These are phyloP conservation scores for Dyspetes luteomarginatus DNA, from an alignment of 2,888 invertebrate genomes.

Conservation along the genomic window DNA sequence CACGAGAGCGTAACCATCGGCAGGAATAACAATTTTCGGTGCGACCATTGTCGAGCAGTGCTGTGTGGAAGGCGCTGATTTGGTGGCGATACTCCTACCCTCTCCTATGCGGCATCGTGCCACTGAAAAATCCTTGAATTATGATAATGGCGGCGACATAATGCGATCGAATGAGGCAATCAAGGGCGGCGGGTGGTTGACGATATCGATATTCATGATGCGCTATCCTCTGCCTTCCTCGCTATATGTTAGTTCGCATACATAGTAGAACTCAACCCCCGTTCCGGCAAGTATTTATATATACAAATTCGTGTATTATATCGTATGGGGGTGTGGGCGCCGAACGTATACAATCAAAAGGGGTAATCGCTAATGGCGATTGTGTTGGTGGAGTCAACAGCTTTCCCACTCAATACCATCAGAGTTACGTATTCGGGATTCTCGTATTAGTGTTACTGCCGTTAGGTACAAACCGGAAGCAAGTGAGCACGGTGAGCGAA, in stretches of 20 bases:
- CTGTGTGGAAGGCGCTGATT: constrained; percentile 52
- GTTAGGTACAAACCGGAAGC: constrained; percentile 68
- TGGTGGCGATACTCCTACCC: constrained; percentile 65
- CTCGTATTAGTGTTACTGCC: constrained; percentile 81
- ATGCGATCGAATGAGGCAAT: constrained; percentile 83
- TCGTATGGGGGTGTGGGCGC: not conserved
- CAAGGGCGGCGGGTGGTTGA: constrained; percentile 78
- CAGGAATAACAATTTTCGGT: constrained; percentile 46
- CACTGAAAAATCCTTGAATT: constrained; percentile 82
- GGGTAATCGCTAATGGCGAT: constrained; percentile 54
- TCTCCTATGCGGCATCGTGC: constrained; percentile 69
- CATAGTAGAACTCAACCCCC: too few relatives aligned
- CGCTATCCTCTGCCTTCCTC: constrained; percentile 53
- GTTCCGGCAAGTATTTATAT: not conserved
- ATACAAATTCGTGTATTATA: constrained; percentile 42
- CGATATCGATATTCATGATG: constrained; percentile 76
- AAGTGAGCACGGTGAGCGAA: constrained; percentile 56
- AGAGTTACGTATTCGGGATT: constrained; percentile 78
- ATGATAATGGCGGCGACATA: constrained; percentile 83
- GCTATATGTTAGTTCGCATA: constrained; percentile 37
- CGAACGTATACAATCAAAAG: constrained; percentile 28
- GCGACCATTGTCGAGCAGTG: constrained; percentile 46
- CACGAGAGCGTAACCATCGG: constrained; percentile 48
- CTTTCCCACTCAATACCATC: constrained; percentile 62
- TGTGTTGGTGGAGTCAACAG: constrained; percentile 60